Base-by-base conservation (phyloP, 2,888 invertebrate genomes). In the Phortica okadai region DNA sequence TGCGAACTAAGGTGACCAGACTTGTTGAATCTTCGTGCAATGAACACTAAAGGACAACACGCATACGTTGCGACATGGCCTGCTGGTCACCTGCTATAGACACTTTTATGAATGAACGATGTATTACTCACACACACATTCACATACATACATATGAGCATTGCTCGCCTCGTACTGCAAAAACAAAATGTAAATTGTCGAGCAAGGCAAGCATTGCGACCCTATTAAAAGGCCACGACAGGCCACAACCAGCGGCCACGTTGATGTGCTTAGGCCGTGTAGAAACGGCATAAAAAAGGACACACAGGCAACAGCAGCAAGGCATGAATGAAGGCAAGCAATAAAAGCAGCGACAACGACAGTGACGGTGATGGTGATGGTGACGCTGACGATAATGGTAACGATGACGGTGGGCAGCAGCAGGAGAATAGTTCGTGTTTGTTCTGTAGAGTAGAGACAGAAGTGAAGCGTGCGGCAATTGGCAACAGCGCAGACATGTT, bases 81-180 rank as follows among this genome's bases (percentile, higher is more conserved):
- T 41, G 80, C 77, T 74, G 59, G 59, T 59, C 59, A 59, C 59
- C 59, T 21, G 21, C 50, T 21, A 72, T 78, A 86, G 85, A 85
- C 85, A 85, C 82, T 86, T 85, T 85, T 88, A 83, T 88, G 88
- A 86, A 86, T 86, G 87, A 82, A 82, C 11, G 69, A 42, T 7
- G 16, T 21, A 33, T 33, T 62, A 16, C n/a, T 21, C 42, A 42
- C 11, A 66, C 42, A 41, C 4, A 33, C 1, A 33, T 1, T 4
- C 33, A 33, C 1, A 1, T 33, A 33, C 33, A 33, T 33, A 33
- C 33, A 33, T 33, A 33, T 21, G 21, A 21, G 21, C 21, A 21
- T 21, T 21, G 21, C 21, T 21, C 21, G 21, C 33, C 33, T 33
- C 72, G 42, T 14, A 72, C 4, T 21, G 25, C 21, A 11, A 69